Conservation (phyloP, 2,797 vertebrate genomes). For the Semotilus atromaculatus region DNA sequence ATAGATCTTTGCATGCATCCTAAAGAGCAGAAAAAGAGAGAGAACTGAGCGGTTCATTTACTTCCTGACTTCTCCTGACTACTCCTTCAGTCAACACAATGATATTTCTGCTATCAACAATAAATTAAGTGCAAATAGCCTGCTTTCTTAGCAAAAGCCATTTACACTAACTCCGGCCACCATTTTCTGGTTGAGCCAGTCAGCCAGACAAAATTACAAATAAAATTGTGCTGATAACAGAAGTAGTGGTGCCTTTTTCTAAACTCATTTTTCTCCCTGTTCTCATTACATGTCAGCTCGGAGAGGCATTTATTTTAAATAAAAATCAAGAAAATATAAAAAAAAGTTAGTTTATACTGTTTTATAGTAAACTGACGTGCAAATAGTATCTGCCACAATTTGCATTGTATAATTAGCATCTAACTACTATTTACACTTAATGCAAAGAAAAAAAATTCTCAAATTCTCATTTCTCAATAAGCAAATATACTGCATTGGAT, state of each 20-base stretch:
- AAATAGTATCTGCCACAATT: not conserved
- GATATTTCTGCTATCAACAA: not conserved
- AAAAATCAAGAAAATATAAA: not conserved
- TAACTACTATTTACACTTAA: not conserved
- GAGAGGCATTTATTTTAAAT: not conserved
- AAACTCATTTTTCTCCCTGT: not conserved
- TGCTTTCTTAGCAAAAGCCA: not conserved
- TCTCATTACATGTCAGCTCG: not conserved
- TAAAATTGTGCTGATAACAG: not conserved
- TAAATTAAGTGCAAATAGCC: not conserved
- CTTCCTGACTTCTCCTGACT: not conserved
- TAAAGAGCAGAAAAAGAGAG: constrained; percentile 51
- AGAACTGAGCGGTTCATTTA: not conserved
- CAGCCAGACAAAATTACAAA: not conserved
- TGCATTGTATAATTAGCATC: not conserved
- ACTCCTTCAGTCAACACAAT: not conserved
- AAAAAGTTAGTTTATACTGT: not conserved
- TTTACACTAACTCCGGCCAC: not conserved
- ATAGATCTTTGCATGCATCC: constrained; percentile 50
- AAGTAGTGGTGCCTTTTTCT: not conserved
- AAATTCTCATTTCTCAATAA: not conserved
- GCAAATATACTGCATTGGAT: not conserved
- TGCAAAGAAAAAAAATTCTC: not conserved
- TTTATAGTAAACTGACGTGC: not conserved
- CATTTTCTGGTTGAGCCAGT: no score